Conservation (phyloP, 2,888 invertebrate species). For the Cheilosia vulpina region DNA sequence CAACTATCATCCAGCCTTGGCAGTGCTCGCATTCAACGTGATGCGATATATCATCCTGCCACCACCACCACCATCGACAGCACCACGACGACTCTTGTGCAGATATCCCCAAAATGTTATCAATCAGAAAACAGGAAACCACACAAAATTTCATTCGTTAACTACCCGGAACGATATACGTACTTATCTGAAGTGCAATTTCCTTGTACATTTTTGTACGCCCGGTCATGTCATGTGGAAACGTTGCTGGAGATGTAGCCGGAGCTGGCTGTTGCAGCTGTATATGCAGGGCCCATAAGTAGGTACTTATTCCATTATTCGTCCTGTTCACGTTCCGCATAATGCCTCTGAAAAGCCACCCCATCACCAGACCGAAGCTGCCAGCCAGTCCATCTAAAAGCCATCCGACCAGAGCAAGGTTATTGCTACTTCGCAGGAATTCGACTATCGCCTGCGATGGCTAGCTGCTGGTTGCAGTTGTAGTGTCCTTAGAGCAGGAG, state of each 20-base stretch:
- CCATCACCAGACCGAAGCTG: conserved; percentile 49
- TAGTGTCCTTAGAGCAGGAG: conserved; percentile 52
- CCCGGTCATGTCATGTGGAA: conserved; percentile 72
- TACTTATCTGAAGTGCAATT: conserved; percentile 77
- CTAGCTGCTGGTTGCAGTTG: conserved; percentile 18
- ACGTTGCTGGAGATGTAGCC: conserved; percentile 30
- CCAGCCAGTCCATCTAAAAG: conserved; percentile 42
- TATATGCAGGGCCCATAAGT: conserved; percentile 70
- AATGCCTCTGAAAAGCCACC: conserved; percentile 69
- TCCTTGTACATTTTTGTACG: conserved; percentile 76
- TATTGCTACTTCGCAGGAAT: conserved; percentile 58
- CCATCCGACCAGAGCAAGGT: conserved; percentile 45
- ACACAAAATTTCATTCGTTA: conserved; percentile 76
- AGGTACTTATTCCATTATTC: conserved; percentile 75
- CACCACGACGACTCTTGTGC: conserved; percentile 8
- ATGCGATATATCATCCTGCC: conserved; percentile 64
- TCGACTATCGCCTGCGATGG: conserved; percentile 53
- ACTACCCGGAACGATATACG: conserved; percentile 77
- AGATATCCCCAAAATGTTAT: conserved; percentile 75
- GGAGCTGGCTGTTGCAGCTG: conserved; percentile 38
- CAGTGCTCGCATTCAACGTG: conserved; percentile 15
- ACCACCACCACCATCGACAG: conserved; percentile 25
- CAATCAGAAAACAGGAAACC: conserved; percentile 77
- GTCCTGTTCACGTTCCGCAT: conserved; percentile 75
- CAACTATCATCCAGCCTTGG: conserved; percentile 1